A percentile compares a stretch with the other conserved stretches of the same genome.
Conservation (phyloP, 1,140 invertebrate genomes). For the Diabrotica undecimpunctata region DNA sequence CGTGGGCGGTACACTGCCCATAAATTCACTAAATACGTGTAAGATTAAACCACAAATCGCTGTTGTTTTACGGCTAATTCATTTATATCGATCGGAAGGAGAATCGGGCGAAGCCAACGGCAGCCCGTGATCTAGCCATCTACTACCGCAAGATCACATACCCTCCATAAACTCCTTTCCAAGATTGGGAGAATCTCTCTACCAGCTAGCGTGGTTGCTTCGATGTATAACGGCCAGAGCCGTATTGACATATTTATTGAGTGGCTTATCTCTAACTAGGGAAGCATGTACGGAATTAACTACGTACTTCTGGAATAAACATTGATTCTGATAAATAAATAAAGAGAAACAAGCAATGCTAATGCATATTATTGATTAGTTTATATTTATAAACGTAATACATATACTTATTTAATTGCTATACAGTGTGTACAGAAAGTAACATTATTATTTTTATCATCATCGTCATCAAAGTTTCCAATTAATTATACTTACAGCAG, state of each 20-base stretch:
- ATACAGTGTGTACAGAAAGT: too few relatives aligned
- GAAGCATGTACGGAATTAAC: too few relatives aligned
- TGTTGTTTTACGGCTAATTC: slow-evolving; percentile 48
- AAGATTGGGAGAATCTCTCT: slow-evolving; percentile 17
- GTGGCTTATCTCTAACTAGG: too few relatives aligned
- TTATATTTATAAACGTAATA: too few relatives aligned
- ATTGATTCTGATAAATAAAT: too few relatives aligned
- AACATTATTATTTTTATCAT: too few relatives aligned
- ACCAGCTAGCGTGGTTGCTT: neutral
- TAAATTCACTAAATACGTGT: slow-evolving; percentile 46
- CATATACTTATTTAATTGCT: too few relatives aligned
- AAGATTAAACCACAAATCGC: slow-evolving; percentile 48
- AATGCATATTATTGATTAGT: too few relatives aligned
- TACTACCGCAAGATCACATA: slow-evolving; percentile 29
- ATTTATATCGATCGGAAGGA: slow-evolving; percentile 43
- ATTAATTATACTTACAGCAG: too few relatives aligned
- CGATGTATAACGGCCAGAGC: neutral
- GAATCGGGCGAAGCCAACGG: neutral
- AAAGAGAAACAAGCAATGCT: too few relatives aligned
- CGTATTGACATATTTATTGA: neutral
- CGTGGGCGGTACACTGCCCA: slow-evolving; percentile 35
- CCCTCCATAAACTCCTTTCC: slow-evolving; percentile 28
- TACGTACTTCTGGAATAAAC: too few relatives aligned
- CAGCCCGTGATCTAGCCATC: slow-evolving; percentile 18
- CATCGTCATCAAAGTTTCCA: too few relatives aligned